These are phyloP conservation scores for Monopterus albus DNA, from an alignment of 2,113 vertebrate genomes.

Conservation along the genomic window DNA sequence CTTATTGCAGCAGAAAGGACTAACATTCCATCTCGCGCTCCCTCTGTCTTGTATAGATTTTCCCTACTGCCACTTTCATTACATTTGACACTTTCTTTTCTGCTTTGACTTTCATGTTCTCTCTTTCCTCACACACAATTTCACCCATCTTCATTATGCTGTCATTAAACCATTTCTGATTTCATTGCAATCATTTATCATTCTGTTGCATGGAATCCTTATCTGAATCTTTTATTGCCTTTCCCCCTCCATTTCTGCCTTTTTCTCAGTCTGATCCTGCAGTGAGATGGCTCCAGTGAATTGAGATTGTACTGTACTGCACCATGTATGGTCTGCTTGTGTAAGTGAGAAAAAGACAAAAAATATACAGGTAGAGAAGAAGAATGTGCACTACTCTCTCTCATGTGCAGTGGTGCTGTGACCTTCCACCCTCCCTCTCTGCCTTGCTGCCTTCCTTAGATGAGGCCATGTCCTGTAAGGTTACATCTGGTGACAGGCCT, in stretches of 20 bases:
- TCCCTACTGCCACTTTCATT: constrained; percentile 66
- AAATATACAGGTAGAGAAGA: background rate
- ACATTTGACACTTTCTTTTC: constrained; percentile 59
- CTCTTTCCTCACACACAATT: constrained; percentile 45
- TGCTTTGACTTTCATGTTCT: constrained; percentile 74
- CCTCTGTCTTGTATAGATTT: constrained; percentile 65
- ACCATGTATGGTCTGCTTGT: background rate
- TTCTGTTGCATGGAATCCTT: constrained; percentile 58
- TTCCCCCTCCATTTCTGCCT: constrained; percentile 23
- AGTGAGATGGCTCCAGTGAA: constrained; percentile 48
- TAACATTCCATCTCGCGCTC: constrained; percentile 63
- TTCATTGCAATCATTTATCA: constrained; percentile 72
- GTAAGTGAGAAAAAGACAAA: constrained; percentile 6
- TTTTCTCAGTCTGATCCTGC: constrained; percentile 43
- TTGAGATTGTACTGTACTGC: constrained; percentile 14
- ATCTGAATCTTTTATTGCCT: constrained; percentile 55
- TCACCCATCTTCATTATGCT: constrained; percentile 70
- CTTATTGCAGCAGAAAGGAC: constrained; percentile 74
- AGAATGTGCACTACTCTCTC: constrained; percentile 1
- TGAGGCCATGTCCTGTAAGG: constrained; percentile 42
- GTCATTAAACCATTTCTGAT: constrained; percentile 68
- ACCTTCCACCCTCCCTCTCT: constrained; percentile 1
- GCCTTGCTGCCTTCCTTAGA: constrained; percentile 5
- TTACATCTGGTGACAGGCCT: constrained; percentile 54
- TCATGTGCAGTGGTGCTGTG: constrained; percentile 7